Percentiles rank a stretch among this genome's conserved stretches.
Evolutionary conservation across 2,888 invertebrate genomes (phyloP).

Genomic region (Aleiodes alternator): DNA sequence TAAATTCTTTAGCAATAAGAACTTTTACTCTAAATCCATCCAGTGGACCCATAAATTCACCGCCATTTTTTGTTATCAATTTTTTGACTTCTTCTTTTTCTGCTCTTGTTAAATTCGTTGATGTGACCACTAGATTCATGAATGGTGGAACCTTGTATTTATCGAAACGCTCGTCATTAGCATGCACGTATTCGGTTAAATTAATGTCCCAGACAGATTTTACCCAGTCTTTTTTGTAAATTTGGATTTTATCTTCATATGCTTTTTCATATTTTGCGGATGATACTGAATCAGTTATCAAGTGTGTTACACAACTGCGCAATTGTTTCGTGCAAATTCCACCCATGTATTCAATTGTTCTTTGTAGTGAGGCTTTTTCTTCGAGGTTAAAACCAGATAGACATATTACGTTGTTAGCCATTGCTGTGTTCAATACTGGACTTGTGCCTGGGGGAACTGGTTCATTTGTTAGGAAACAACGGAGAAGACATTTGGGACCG

Average conservation of each 20-base stretch:
- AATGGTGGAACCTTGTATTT: slow-evolving; percentile 83
- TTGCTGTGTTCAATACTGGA: slow-evolving; percentile 89
- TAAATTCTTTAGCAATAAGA: slow-evolving; percentile 74
- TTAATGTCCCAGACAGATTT: slow-evolving; percentile 87
- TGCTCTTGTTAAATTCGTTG: slow-evolving; percentile 83
- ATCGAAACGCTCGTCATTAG: slow-evolving; percentile 81
- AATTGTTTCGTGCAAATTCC: slow-evolving; percentile 82
- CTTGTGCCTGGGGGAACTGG: slow-evolving; percentile 85
- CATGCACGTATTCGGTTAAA: slow-evolving; percentile 79
- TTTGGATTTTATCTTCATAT: slow-evolving; percentile 79
- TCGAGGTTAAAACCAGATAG: slow-evolving; percentile 78
- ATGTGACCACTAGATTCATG: slow-evolving; percentile 85
- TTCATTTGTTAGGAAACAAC: slow-evolving; percentile 83
- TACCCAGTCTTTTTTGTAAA: slow-evolving; percentile 89
- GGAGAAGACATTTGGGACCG: slow-evolving; percentile 88
- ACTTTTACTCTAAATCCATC: slow-evolving; percentile 78
- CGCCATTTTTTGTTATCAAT: slow-evolving; percentile 85
- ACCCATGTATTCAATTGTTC: slow-evolving; percentile 86
- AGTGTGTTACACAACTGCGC: slow-evolving; percentile 84
- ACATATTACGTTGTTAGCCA: slow-evolving; percentile 84
- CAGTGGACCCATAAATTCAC: slow-evolving; percentile 78
- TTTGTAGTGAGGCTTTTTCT: slow-evolving; percentile 79
- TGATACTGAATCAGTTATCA: slow-evolving; percentile 86
- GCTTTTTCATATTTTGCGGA: slow-evolving; percentile 89
- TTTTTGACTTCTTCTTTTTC: slow-evolving; percentile 82